Conservation (phyloP, 2,797 vertebrate species). For the Synanceia verrucosa region DNA sequence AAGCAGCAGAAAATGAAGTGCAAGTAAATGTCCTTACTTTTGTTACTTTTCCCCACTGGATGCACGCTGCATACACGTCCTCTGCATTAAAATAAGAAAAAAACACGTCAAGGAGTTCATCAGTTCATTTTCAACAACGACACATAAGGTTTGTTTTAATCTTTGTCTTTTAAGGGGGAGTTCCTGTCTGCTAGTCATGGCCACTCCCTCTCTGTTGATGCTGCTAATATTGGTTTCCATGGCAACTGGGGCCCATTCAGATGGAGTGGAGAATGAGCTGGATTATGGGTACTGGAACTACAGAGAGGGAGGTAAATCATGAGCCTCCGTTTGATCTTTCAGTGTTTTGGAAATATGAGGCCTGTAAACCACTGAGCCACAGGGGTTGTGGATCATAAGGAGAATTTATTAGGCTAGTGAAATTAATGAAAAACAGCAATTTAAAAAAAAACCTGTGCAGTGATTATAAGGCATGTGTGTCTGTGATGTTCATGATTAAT, state of each 20-base stretch:
- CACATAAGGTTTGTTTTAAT: not conserved
- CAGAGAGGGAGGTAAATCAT: conserved; percentile 84
- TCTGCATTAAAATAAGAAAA: not conserved
- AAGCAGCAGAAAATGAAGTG: not conserved
- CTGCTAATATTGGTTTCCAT: conserved; percentile 66
- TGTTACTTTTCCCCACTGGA: not conserved
- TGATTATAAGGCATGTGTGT: conserved; percentile 2
- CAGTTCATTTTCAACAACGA: not conserved
- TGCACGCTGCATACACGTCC: too few relatives aligned
- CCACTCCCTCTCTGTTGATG: conserved; percentile 58
- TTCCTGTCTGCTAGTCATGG: conserved; percentile 56
- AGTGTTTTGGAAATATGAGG: conserved; percentile 8
- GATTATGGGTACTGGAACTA: conserved; percentile 86
- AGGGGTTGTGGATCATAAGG: conserved; percentile 26
- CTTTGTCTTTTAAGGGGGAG: not conserved
- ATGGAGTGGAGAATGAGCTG: conserved; percentile 77
- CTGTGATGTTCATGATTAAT: conserved; percentile 1
- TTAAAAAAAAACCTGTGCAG: not conserved
- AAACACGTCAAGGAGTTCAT: not conserved
- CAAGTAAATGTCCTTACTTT: not conserved
- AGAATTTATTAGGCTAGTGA: conserved; percentile 17
- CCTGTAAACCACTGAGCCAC: conserved; percentile 44
- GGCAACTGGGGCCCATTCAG: conserved; percentile 63
- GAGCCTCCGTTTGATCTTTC: conserved; percentile 40
- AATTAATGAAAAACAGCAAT: conserved; percentile 27